These are phyloP conservation scores for Operophtera brumata DNA, from an alignment of 2,888 invertebrate genomes.

Conservation along the genomic window DNA sequence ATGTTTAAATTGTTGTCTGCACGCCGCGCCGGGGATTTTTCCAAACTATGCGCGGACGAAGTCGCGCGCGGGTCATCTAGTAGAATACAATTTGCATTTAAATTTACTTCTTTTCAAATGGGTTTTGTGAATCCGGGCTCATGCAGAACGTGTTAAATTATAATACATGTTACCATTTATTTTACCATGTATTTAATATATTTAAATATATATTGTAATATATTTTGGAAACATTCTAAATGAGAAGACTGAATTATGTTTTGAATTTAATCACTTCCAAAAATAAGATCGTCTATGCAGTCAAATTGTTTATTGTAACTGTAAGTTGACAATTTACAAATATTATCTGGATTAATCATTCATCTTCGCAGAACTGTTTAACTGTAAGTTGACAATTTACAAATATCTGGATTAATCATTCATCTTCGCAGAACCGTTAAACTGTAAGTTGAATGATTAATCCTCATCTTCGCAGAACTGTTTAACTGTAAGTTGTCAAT, in stretches of 20 bases:
- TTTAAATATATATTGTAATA: conserved; percentile 10
- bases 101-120: conserved; percentile 39
- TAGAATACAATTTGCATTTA: conserved; percentile 43
- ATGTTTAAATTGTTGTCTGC: too few relatives aligned
- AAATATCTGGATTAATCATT: conserved; percentile 4
- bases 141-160: conserved; percentile 25
- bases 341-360: conserved; percentile 26
- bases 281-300: neutral
- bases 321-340: too few relatives aligned
- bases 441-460: too few relatives aligned
- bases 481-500: too few relatives aligned
- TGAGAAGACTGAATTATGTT: conserved; percentile 2
- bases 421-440: too few relatives aligned
- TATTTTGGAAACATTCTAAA: conserved; percentile 1
- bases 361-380: conserved; percentile 28
- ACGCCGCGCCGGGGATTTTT: too few relatives aligned
- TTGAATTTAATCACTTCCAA: neutral
- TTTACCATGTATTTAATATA: conserved; percentile 13
- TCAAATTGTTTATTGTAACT: conserved; percentile 6
- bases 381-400: conserved; percentile 5
- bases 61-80: too few relatives aligned
- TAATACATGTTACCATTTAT: conserved; percentile 23
- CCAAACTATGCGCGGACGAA: too few relatives aligned
- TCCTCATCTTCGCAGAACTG: too few relatives aligned
- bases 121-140: conserved; percentile 25